Evolutionary conservation across 2,797 vertebrate species (phyloP).

Genomic region (Cyclopterus lumpus): DNA sequence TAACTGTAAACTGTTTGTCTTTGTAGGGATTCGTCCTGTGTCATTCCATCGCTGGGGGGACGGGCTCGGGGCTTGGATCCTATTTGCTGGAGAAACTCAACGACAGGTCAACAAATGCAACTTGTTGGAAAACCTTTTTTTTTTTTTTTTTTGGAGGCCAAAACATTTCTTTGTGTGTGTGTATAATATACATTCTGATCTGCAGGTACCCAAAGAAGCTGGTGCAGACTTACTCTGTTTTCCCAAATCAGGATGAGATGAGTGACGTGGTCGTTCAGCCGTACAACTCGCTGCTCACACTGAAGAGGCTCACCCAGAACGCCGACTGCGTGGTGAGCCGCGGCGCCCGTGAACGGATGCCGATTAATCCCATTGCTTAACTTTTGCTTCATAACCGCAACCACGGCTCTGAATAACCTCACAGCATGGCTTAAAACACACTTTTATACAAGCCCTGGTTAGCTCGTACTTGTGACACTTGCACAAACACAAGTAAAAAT

Average conservation of each 20-base stretch:
- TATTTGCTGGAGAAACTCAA: slow-evolving; percentile 96
- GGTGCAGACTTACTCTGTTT: slow-evolving; percentile 97
- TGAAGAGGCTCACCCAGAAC: slow-evolving; percentile 97
- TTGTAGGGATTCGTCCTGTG: slow-evolving; percentile 95
- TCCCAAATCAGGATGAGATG: slow-evolving; percentile 99
- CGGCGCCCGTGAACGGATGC: not conserved
- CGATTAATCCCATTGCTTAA: slow-evolving; percentile 30
- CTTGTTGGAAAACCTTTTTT: not conserved
- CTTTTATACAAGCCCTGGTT: not conserved
- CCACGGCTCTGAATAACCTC: not conserved
- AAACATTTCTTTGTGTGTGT: not conserved
- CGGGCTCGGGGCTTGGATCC: slow-evolving; percentile 93
- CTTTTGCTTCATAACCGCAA: not conserved
- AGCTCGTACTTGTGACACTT: not conserved
- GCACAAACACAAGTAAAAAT: no score
- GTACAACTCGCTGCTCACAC: slow-evolving; percentile 95
- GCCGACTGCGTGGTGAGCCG: slow-evolving; percentile 95
- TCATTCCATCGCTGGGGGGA: slow-evolving; percentile 96
- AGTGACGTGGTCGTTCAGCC: slow-evolving; percentile 98
- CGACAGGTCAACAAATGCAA: slow-evolving; percentile 87
- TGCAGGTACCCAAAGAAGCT: slow-evolving; percentile 96
- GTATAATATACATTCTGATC: slow-evolving; percentile 10
- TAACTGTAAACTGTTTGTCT: slow-evolving; percentile 43
- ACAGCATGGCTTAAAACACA: slow-evolving; percentile 1
- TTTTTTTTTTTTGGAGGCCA: no score